Conservation (phyloP, 2,797 vertebrate genomes). For the Lacerta bilineata region DNA sequence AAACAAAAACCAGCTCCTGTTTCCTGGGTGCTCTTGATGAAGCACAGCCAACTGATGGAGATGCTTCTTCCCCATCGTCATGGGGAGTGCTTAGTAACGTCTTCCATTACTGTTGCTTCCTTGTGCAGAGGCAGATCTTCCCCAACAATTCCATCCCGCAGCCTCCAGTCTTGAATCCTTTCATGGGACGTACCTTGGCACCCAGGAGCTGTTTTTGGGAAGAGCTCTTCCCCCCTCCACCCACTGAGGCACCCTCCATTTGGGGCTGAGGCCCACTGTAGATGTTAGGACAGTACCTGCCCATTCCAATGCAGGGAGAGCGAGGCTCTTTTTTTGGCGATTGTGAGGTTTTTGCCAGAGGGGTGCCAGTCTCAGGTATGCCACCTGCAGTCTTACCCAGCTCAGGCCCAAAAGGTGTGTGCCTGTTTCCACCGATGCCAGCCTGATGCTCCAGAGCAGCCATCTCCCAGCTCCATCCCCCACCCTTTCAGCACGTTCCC, state of each 20-base stretch:
- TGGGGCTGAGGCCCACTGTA: conserved; percentile 4
- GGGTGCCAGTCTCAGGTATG: not conserved
- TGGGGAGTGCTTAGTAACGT: not conserved
- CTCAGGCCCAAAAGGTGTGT: not conserved
- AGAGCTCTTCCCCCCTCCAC: not conserved
- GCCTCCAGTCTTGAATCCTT: not conserved
- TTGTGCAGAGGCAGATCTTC: not conserved
- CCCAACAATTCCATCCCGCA: not conserved
- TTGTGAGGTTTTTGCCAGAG: not conserved
- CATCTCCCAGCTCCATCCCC: not conserved
- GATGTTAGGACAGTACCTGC: not conserved
- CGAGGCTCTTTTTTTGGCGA: too few relatives aligned
- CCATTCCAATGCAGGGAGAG: not conserved
- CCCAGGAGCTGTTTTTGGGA: not conserved
- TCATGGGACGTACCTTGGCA: not conserved
- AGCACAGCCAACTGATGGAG: not conserved
- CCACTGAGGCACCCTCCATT: not conserved
- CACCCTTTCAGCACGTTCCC: not conserved
- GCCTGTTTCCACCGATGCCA: not conserved
- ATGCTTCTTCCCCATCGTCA: not conserved
- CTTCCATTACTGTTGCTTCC: conserved; percentile 24
- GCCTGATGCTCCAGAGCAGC: conserved; percentile 21
- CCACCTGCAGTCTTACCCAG: not conserved
- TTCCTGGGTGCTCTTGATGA: not conserved
- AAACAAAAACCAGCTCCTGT: not conserved